These are phyloP conservation scores for Drosophila asahinai DNA, from an alignment of 1,140 invertebrate genomes.

Conservation along the genomic window DNA sequence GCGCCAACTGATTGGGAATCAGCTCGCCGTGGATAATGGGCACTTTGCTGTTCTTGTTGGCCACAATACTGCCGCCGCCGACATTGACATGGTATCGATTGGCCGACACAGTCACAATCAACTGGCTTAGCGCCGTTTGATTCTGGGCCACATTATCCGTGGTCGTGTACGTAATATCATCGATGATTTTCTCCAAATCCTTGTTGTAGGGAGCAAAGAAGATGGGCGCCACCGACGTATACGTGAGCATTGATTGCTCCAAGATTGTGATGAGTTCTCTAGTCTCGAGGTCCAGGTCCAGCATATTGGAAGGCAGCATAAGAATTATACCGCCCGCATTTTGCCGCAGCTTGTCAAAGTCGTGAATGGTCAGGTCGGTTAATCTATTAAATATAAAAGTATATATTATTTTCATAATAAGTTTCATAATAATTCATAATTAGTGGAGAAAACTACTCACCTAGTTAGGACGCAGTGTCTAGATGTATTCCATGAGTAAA, in stretches of 20 bases:
- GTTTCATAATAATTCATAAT: slow-evolving; percentile 1
- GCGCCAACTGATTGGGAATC: slow-evolving; percentile 79
- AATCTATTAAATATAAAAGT: slow-evolving; percentile 85
- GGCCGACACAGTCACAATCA: slow-evolving; percentile 94
- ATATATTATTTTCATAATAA: background rate
- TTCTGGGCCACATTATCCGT: slow-evolving; percentile 57
- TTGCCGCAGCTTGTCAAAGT: slow-evolving; percentile 91
- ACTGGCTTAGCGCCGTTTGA: slow-evolving; percentile 90
- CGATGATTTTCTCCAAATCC: slow-evolving; percentile 91
- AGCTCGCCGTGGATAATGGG: slow-evolving; percentile 95
- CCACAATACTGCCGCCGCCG: slow-evolving; percentile 88
- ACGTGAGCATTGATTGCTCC: slow-evolving; percentile 92
- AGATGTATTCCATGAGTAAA: slow-evolving; percentile 93
- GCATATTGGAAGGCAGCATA: slow-evolving; percentile 92
- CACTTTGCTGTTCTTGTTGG: slow-evolving; percentile 92
- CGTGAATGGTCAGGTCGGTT: slow-evolving; percentile 91
- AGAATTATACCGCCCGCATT: slow-evolving; percentile 95
- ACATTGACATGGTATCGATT: slow-evolving; percentile 96
- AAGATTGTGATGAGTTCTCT: slow-evolving; percentile 92
- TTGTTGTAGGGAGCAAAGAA: slow-evolving; percentile 93
- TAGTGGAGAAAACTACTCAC: slow-evolving; percentile 40
- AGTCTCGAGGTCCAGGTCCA: slow-evolving; percentile 88
- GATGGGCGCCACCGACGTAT: slow-evolving; percentile 94
- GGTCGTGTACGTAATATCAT: slow-evolving; percentile 89
- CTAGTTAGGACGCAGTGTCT: slow-evolving; percentile 94